Base-by-base conservation (phyloP, 2,113 vertebrate species). In the Prinia subflava region DNA sequence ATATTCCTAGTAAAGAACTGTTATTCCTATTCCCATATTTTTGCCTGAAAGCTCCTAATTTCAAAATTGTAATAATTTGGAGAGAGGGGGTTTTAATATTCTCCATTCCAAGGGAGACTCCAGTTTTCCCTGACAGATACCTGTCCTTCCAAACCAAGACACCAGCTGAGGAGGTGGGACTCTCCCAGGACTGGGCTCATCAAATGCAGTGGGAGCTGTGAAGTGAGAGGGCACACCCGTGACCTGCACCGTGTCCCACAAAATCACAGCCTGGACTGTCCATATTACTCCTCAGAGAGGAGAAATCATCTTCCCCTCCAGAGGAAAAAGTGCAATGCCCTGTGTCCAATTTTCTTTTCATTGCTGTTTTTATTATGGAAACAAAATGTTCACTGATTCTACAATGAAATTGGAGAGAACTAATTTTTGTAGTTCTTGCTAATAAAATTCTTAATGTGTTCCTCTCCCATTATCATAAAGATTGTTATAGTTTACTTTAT, bases 341-440 rank as follows among this genome's bases (percentile, higher is more conserved):
- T 97, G 96, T 96, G 96, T 96, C 96, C 95, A 97, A 97, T 96
- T 97, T 97, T 92, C 94, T 97, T 95, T 96, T 97, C 96, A 97
- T 95, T 96, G 93, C 94, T 91, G 76, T 89, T 97, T 97, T 97
- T 96, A 97, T 97, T 96, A 96, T 96, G 92, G 95, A 96, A 96
- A 94, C 92, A 94, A 94, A 96, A 95, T 94, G 77, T 93, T 96
- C 88, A 79, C 90, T 83, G 90, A 73, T 87, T 94, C 83, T 73
- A 79, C 90, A 91, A 96, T 76, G 94, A 96, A 96, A 96, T 93
- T 92, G 83, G 49, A 92, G 90, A 95, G 89, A 96, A 65, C 90
- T 96, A 96, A 97, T 96, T 97, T 96, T 96, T 96, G 88, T 93
- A 87, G 88, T 84, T 96, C 94, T 90, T 97, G 86, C 93, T 94